Evolutionary conservation across 2,113 vertebrate species (phyloP).

Genomic region (Electrona antarctica): DNA sequence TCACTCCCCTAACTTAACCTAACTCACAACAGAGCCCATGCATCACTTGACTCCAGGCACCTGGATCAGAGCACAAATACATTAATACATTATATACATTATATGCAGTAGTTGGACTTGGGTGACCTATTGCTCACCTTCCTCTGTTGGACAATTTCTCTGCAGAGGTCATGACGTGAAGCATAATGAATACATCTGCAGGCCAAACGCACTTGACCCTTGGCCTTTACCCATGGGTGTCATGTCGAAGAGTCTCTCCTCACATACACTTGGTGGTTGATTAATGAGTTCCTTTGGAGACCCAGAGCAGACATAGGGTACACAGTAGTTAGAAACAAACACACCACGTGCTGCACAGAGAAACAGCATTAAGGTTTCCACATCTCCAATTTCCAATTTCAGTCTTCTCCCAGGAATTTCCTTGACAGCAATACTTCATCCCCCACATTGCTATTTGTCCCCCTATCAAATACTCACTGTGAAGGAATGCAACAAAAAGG

Average conservation of each 20-base stretch:
- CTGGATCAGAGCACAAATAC: background rate
- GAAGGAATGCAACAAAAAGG: no score
- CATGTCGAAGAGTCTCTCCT: background rate
- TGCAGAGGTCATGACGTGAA: constrained; percentile 12
- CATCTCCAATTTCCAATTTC: no score
- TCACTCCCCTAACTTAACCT: no score
- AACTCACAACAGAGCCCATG: no score
- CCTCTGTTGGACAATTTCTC: background rate
- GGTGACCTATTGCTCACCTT: constrained; percentile 5
- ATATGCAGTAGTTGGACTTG: constrained; percentile 1
- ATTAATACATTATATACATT: no score
- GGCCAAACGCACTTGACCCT: constrained; percentile 16
- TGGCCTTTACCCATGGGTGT: background rate
- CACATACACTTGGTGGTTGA: background rate
- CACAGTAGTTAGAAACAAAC: no score
- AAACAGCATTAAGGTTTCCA: no score
- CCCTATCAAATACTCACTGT: no score
- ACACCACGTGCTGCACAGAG: no score
- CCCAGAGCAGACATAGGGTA: background rate
- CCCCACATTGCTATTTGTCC: no score
- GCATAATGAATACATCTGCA: constrained; percentile 15
- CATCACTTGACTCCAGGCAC: background rate
- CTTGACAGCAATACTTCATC: no score
- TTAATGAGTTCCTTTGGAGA: background rate
- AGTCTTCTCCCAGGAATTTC: no score